Conservation (phyloP, 1,140 invertebrate genomes). For the Sweltsa coloradensis region DNA sequence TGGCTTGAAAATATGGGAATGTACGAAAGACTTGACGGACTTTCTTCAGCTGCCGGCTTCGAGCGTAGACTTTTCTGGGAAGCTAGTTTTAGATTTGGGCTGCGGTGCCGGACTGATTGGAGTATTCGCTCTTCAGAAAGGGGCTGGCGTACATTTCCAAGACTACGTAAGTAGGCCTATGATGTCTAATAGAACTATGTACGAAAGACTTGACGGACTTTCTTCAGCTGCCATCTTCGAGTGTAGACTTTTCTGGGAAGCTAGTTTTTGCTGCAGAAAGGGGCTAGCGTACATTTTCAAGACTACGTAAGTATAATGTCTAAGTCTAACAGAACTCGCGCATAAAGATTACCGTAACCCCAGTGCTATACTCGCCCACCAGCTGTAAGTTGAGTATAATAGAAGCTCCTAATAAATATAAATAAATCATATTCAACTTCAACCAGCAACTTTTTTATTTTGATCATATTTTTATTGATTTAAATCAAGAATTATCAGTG, state of each 20-base stretch:
- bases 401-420: no score
- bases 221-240: conserved; percentile 33
- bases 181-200: no score
- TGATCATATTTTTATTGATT: no score
- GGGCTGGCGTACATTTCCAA: conserved; percentile 67
- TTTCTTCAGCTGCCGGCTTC: conserved; percentile 40
- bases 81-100: conserved; percentile 64
- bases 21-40: conserved; percentile 59
- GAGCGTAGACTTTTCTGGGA: conserved; percentile 30
- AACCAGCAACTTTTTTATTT: no score
- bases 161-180: conserved; percentile 81
- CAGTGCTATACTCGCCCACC: no score
- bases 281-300: conserved; percentile 67
- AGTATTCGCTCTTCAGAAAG: conserved; percentile 50
- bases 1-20: conserved; percentile 83
- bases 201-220: conserved; percentile 62
- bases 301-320: conserved; percentile 81
- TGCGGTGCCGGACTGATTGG: conserved; percentile 77
- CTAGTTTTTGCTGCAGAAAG: conserved; percentile 50
- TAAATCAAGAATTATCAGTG: no score
- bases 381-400: no score
- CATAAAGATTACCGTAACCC: no score
- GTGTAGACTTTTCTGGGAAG: conserved; percentile 32
- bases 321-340: no score
- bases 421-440: no score